These are phyloP conservation scores for Toxotes chatareus DNA, from an alignment of 2,113 vertebrate species.

Conservation along the genomic window DNA sequence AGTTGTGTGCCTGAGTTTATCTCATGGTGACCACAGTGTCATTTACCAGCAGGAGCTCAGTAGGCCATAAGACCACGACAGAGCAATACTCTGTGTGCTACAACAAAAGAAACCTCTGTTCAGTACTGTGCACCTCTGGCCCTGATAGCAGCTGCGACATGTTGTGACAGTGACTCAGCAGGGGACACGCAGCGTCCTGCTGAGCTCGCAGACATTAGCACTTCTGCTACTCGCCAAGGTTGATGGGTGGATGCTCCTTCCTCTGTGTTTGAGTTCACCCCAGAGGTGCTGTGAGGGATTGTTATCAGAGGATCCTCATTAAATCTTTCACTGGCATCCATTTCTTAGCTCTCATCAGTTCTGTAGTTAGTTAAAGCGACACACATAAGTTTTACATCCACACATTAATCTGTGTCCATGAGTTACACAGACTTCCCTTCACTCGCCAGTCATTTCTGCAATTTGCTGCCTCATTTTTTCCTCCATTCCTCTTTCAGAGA, in stretches of 20 bases:
- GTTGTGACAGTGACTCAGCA: neutral
- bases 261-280: neutral
- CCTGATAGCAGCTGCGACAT: neutral
- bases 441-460: conserved; percentile 16
- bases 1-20: neutral
- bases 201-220: neutral
- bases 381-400: neutral
- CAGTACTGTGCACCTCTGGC: neutral
- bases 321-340: neutral
- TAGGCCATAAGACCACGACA: neutral
- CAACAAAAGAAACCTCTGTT: neutral
- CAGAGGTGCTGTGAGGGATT: neutral
- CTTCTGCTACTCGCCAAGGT: neutral
- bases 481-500: conserved; percentile 36
- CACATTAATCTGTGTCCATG: conserved; percentile 21
- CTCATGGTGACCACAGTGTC: conserved; percentile 3
- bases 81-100: neutral
- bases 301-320: neutral
- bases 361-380: neutral
- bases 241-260: neutral
- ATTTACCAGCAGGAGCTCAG: conserved; percentile 1
- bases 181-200: conserved; percentile 3
- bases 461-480: conserved; percentile 39
- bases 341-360: neutral
- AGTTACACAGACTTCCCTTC: conserved; percentile 4